phyloP scores from a whole-genome alignment of 2,113 vertebrate species.

The Ophiodon elongatus region DNA sequence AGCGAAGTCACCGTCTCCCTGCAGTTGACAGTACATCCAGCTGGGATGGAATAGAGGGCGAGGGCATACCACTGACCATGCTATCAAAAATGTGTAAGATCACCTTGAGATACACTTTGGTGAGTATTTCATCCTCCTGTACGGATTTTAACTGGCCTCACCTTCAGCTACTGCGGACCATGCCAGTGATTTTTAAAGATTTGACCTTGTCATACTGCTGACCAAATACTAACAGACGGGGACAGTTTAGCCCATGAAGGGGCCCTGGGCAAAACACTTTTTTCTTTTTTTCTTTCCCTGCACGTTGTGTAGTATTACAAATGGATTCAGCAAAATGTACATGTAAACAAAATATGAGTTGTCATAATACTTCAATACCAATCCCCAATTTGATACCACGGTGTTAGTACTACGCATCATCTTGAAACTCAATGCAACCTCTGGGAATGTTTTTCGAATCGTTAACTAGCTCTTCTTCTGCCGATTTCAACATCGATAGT shows the following conservation, averaged over 20 bases:
- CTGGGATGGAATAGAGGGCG: slow-evolving; percentile 4
- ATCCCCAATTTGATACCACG: no score
- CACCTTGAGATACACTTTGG: not conserved
- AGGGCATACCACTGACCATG: not conserved
- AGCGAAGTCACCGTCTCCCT: slow-evolving; percentile 1
- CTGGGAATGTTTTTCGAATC: no score
- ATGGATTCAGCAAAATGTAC: not conserved
- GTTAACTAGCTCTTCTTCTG: no score
- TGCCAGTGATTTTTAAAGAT: not conserved
- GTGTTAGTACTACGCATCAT: no score
- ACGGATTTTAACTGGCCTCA: no score
- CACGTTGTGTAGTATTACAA: not conserved
- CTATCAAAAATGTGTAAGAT: not conserved
- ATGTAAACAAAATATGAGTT: not conserved
- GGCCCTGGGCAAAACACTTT: not conserved
- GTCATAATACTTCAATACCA: not conserved
- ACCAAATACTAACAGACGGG: not conserved
- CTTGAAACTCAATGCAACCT: no score
- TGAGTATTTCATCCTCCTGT: not conserved
- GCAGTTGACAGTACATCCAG: slow-evolving; percentile 30
- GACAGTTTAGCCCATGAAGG: not conserved
- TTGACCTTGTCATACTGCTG: not conserved
- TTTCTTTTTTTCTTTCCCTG: not conserved
- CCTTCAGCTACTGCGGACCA: not conserved
- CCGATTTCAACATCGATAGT: no score